Evolutionary conservation across 1,140 invertebrate species (phyloP), one percentile per base, ranked within the genome.

Genomic region (Archivesica marissinica): DNA sequence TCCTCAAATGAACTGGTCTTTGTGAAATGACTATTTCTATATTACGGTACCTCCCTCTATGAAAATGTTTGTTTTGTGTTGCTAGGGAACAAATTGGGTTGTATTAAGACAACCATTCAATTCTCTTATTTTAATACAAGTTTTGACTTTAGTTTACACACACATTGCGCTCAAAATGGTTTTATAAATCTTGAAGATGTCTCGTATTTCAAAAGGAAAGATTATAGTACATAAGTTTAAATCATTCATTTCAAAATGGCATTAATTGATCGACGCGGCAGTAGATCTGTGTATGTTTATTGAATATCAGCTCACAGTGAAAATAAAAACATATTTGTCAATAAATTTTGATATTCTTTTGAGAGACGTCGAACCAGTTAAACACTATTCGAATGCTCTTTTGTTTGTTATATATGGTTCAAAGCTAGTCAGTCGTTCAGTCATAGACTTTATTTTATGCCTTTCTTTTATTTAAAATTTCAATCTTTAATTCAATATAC

Each of bases 261-360:
- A 33, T 64, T 64, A 64, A 64, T 64, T 64, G 59, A 64, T 64
- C 38, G 20, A n/a, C n/a, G 59, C 17, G 30, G 20, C 59, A 64
- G 11, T 64, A 33, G 15, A 64, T 64, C 30, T 11, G 15, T 64
- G 33, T 59, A 59, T 52, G 25, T 52, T 52, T 52, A 52, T 52
- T 52, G 50, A 52, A 52, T 52, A 59, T 59, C n/a, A 4, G 54
- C n/a, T 59, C 20, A 64, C 59, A 35, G 3, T 1, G n/a, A 64
- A 35, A 64, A 35, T 35, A 64, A 64, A 20, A 30, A 30, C 33
- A 30, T 59, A 30, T 59, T 59, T 59, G 56, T 59, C 28, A 59
- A 59, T 59, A 30, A 35, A 64, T 64, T 64, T 33, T 35, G 1
- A 64, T 64, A 52, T 64, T 35, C 59, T 17, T 64, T 64, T 64